Conservation (phyloP, 2,888 invertebrate genomes). For the Himalopsyche japonica region DNA sequence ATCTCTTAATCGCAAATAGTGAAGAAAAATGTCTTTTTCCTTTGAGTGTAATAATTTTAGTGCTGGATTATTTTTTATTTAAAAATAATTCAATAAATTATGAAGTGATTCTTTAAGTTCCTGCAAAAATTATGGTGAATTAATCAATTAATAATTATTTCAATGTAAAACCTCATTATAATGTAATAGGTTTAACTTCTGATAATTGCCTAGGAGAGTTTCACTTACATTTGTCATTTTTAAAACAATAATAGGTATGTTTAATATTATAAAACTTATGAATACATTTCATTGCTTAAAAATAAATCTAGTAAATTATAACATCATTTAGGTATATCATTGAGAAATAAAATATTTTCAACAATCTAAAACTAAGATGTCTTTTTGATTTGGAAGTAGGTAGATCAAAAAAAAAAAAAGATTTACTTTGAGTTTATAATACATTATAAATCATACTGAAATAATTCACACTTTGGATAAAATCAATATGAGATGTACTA, state of each 20-base stretch:
- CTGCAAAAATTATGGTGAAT: neutral
- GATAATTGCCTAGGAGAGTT: neutral
- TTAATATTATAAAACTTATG: neutral
- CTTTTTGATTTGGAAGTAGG: neutral
- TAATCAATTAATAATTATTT: neutral
- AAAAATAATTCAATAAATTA: neutral
- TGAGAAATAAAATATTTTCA: neutral
- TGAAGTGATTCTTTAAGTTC: neutral
- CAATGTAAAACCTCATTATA: neutral
- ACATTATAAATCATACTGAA: neutral
- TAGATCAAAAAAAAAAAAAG: neutral
- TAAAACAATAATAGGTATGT: neutral
- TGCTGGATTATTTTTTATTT: neutral
- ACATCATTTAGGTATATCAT: neutral
- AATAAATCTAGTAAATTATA: neutral
- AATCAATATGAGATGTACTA: neutral
- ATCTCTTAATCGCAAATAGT: neutral
- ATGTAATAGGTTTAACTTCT: neutral
- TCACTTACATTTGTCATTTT: neutral
- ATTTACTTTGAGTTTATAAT: neutral
- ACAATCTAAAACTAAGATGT: neutral
- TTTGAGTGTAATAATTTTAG: neutral
- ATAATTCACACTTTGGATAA: neutral
- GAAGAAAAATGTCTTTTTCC: neutral
- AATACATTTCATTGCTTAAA: neutral